Conservation (phyloP, 2,888 invertebrate species). For the Nomada hirtipes region DNA sequence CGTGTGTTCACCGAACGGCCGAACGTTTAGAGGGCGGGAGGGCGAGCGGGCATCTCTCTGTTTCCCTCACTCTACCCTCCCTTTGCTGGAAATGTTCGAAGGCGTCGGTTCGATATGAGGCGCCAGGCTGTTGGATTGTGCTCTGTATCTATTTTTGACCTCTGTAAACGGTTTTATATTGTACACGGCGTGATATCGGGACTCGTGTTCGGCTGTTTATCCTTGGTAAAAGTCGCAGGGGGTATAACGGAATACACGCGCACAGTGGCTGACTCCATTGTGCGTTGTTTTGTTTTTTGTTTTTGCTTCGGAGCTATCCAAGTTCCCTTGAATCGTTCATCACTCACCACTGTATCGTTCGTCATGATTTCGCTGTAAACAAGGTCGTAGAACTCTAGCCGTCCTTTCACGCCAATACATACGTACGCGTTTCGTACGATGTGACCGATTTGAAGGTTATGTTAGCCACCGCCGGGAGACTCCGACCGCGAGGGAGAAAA, state of each 20-base stretch:
- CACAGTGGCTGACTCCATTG: conserved; percentile 10
- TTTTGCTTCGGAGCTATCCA: too few species aligned
- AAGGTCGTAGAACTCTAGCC: too few species aligned
- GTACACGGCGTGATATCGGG: background rate
- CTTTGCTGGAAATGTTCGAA: conserved; percentile 56
- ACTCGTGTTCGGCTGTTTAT: conserved; percentile 9
- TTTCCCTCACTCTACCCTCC: conserved; percentile 54
- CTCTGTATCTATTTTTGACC: conserved; percentile 51
- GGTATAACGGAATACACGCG: conserved; percentile 15
- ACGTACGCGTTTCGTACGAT: background rate
- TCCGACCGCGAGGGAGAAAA: conserved; percentile 16
- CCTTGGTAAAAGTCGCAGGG: background rate
- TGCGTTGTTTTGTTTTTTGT: conserved; percentile 11
- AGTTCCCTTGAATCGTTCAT: background rate
- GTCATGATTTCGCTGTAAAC: background rate
- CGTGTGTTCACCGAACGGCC: conserved; percentile 32
- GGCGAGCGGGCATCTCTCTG: conserved; percentile 21
- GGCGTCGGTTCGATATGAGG: conserved; percentile 70
- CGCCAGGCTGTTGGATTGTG: conserved; percentile 56
- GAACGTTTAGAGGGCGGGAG: conserved; percentile 25
- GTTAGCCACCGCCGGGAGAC: conserved; percentile 47
- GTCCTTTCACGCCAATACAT: background rate
- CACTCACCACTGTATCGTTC: background rate
- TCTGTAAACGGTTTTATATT: conserved; percentile 29
- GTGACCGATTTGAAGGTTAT: conserved; percentile 55